phyloP scores from a whole-genome alignment of 2,113 vertebrate genomes.

The Oreocharis arfaki region DNA sequence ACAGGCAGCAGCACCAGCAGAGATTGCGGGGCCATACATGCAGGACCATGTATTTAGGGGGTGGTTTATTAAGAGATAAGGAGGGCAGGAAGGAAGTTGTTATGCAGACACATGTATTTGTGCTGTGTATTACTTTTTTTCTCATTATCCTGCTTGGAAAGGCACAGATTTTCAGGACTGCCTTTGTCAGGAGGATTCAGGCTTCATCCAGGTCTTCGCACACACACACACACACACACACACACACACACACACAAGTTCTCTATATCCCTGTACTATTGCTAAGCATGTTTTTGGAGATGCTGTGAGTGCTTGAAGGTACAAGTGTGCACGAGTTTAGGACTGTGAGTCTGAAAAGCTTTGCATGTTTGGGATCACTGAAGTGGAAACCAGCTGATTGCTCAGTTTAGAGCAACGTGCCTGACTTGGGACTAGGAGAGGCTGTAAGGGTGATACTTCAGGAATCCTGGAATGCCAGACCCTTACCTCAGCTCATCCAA shows the following conservation, averaged over 20 bases:
- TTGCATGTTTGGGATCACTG: background rate
- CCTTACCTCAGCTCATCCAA: background rate
- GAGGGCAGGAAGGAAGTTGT: background rate
- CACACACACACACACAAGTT: accelerated
- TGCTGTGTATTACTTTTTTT: background rate
- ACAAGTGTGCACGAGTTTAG: background rate
- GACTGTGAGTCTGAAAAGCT: background rate
- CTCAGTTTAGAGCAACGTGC: background rate
- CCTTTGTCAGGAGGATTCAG: background rate
- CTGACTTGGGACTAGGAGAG: background rate
- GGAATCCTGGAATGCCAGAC: background rate
- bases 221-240: accelerated
- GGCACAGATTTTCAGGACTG: background rate
- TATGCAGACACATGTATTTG: background rate
- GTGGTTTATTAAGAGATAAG: background rate
- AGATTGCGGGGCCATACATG: background rate
- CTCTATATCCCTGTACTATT: background rate
- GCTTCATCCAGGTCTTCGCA: background rate
- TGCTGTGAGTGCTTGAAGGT: background rate
- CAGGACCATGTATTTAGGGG: background rate
- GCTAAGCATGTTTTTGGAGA: background rate
- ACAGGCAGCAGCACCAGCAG: background rate
- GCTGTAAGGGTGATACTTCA: background rate
- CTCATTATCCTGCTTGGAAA: background rate
- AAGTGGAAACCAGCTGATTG: background rate